Evolutionary conservation across 2,888 invertebrate genomes (phyloP).

Genomic region (Oscheius myriophilus): DNA sequence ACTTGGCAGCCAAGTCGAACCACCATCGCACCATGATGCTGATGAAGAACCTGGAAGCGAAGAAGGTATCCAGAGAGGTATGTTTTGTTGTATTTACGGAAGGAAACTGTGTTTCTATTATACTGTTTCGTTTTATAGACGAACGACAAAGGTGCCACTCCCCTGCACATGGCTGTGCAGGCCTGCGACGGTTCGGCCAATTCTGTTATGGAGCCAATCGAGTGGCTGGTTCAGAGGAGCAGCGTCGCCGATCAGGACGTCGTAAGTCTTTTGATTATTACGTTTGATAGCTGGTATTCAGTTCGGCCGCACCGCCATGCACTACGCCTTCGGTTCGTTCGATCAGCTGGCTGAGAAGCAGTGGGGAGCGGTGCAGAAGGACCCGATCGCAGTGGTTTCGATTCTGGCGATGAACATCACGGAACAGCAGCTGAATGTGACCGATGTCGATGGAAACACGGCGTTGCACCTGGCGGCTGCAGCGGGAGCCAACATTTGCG

Average conservation of each 20-base stretch:
- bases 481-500: constrained; percentile 65
- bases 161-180: constrained; percentile 74
- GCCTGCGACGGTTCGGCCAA: constrained; percentile 51
- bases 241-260: constrained; percentile 21
- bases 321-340: constrained; percentile 72
- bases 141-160: constrained; percentile 66
- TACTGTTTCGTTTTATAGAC: background rate
- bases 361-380: constrained; percentile 31
- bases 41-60: constrained; percentile 41
- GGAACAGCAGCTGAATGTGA: constrained; percentile 32
- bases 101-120: background rate
- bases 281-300: constrained; percentile 30
- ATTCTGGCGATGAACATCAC: constrained; percentile 34
- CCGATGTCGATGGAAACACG: constrained; percentile 66
- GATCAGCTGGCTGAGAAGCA: constrained; percentile 33
- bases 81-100: background rate
- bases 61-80: constrained; percentile 30
- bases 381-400: constrained; percentile 59
- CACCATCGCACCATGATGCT: constrained; percentile 41
- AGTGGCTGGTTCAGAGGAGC: constrained; percentile 38
- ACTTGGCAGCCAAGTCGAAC: constrained; percentile 46
- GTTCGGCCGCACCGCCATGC: constrained; percentile 72
- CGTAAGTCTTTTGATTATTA: background rate
- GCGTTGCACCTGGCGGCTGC: constrained; percentile 73
- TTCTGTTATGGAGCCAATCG: constrained; percentile 46